A percentile compares a stretch with the other conserved stretches of the same genome.
Evolutionary conservation across 2,113 vertebrate genomes (phyloP).

Genomic region (Xenopus tropicalis): UCB_Xtro_10.0 CM004449.2:21861001-21861500

Average conservation of each 20-base stretch:
- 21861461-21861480: no score
- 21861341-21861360: conserved; percentile 2
- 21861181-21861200: conserved; percentile 2
- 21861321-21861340: neutral
- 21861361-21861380: no score
- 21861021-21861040: conserved; percentile 5
- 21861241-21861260: conserved; percentile 1
- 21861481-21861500: no score
- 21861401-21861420: no score
- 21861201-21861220: conserved; percentile 17
- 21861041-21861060: neutral
- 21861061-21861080: neutral
- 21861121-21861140: conserved; percentile 17
- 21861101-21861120: conserved; percentile 25
- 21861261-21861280: conserved; percentile 14
- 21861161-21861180: neutral
- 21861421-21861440: no score
- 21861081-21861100: conserved; percentile 8
- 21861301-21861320: neutral
- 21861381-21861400: no score
- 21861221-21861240: conserved; percentile 13
- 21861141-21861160: conserved; percentile 1
- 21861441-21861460: no score
- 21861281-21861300: conserved; percentile 13
- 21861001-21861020: neutral